A percentile compares a stretch with the other conserved stretches of the same genome.
These are phyloP conservation scores for Hylia prasina DNA, from an alignment of 2,113 vertebrate genomes.

Conservation along the genomic window DNA sequence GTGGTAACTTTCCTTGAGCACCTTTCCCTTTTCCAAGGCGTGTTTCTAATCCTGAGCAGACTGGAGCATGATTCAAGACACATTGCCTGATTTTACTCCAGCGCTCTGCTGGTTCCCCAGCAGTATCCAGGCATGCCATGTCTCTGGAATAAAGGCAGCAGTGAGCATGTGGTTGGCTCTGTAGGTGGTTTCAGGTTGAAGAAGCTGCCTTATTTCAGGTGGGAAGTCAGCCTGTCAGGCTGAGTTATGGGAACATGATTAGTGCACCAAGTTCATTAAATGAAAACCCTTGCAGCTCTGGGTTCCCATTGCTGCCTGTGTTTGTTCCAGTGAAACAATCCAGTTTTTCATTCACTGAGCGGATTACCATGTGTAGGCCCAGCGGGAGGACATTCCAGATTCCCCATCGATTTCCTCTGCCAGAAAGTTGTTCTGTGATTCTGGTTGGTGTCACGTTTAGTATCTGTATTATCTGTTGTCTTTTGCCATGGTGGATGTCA, in stretches of 20 bases:
- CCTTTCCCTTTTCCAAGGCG: conserved; percentile 49
- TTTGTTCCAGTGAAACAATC: conserved; percentile 68
- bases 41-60: conserved; percentile 47
- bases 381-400: conserved; percentile 88
- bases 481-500: not conserved
- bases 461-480: not conserved
- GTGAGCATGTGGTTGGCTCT: conserved; percentile 49
- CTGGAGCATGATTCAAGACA: conserved; percentile 9
- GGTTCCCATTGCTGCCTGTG: conserved; percentile 48
- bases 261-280: conserved; percentile 74
- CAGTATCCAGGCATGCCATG: not conserved
- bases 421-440: conserved; percentile 74
- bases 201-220: conserved; percentile 62
- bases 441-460: not conserved
- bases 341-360: conserved; percentile 75
- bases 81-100: conserved; percentile 2
- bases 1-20: conserved; percentile 37
- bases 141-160: not conserved
- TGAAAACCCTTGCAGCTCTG: conserved; percentile 51
- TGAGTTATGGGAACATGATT: conserved; percentile 71
- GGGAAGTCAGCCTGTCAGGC: conserved; percentile 71
- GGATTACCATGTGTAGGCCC: conserved; percentile 85
- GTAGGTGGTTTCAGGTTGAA: conserved; percentile 58
- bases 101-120: not conserved
- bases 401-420: conserved; percentile 78